phyloP scores from a whole-genome alignment of 2,888 invertebrate species.

The Hyalella azteca region DNA sequence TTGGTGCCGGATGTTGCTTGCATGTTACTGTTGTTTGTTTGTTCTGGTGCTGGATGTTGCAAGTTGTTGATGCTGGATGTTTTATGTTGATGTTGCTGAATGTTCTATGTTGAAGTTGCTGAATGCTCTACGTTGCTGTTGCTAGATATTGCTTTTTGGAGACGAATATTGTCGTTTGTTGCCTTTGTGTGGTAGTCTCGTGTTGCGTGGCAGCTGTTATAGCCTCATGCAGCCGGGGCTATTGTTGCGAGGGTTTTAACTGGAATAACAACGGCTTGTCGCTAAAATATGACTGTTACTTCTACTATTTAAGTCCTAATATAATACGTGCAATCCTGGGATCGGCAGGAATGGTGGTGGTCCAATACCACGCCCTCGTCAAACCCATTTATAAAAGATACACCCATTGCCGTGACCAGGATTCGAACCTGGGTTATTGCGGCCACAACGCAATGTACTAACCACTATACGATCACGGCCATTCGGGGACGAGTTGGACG shows the following conservation, averaged over 20 bases:
- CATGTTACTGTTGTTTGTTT: too few species aligned
- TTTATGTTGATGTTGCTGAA: neutral
- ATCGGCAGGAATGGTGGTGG: neutral
- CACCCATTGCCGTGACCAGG: conserved; percentile 42
- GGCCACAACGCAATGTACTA: conserved; percentile 62
- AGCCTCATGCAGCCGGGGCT: too few species aligned
- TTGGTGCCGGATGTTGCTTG: too few species aligned
- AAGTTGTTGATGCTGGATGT: too few species aligned
- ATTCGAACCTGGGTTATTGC: conserved; percentile 60
- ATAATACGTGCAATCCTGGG: neutral
- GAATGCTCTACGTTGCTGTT: neutral
- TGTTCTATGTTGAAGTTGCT: neutral
- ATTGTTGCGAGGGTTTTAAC: neutral
- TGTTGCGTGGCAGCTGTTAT: neutral
- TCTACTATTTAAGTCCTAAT: neutral
- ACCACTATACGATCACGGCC: conserved; percentile 62
- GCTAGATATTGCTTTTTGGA: neutral
- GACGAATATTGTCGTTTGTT: neutral
- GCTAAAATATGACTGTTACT: neutral
- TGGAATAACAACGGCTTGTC: neutral
- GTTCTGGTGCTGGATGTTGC: too few species aligned
- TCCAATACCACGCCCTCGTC: neutral
- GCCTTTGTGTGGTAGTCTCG: neutral
- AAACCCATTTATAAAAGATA: neutral
- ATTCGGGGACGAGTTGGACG: neutral